Percentiles rank a stretch among this genome's conserved stretches.
Conservation (phyloP, 2,113 vertebrate species). For the Grallaria varia region DNA sequence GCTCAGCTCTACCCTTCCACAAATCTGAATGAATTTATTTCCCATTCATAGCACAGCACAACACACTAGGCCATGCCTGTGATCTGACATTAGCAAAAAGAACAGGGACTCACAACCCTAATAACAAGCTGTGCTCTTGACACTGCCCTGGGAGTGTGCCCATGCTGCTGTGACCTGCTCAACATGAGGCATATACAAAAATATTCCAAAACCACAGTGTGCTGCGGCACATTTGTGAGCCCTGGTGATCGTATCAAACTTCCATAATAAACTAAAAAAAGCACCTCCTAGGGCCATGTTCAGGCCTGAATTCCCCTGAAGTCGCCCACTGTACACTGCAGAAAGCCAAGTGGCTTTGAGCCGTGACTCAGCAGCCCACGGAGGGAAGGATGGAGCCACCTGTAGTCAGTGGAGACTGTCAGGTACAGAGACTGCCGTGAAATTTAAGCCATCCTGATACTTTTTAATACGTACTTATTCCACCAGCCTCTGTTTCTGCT, state of each 20-base stretch:
- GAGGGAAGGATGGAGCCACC: background rate
- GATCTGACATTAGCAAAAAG: background rate
- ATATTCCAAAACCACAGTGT: background rate
- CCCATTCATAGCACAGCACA: background rate
- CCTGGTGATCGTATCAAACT: background rate
- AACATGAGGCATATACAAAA: accelerated
- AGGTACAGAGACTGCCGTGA: accelerated
- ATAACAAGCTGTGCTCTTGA: background rate
- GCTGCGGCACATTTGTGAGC: background rate
- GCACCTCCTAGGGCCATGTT: background rate
- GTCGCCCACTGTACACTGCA: accelerated
- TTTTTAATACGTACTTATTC: accelerated
- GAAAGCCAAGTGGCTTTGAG: background rate
- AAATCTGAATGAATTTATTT: background rate
- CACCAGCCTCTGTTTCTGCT: background rate
- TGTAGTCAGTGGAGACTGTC: accelerated
- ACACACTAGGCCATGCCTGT: background rate
- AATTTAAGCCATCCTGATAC: background rate
- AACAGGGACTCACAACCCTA: background rate
- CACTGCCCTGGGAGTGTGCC: background rate
- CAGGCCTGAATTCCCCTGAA: background rate
- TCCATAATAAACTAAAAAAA: background rate
- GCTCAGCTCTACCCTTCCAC: background rate
- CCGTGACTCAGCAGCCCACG: background rate
- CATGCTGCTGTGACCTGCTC: background rate